phyloP scores from a whole-genome alignment of 2,113 vertebrate genomes.

The Tautogolabrus adspersus region DNA sequence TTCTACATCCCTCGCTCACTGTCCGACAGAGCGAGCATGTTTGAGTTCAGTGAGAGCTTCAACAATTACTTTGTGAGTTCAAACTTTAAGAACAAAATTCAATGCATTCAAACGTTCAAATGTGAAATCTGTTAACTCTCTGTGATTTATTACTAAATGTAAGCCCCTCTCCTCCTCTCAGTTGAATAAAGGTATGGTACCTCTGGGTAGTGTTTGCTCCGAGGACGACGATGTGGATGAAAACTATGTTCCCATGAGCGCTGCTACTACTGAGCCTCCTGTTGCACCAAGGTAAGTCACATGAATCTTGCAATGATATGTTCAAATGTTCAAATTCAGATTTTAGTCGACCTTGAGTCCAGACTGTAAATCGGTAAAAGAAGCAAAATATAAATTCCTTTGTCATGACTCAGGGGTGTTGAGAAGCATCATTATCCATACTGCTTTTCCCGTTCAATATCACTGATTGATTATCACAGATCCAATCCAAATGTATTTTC shows the following conservation, averaged over 20 bases:
- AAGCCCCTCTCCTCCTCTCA: not conserved
- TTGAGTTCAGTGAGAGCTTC: constrained; percentile 80
- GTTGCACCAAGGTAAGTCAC: constrained; percentile 45
- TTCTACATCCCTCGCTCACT: constrained; percentile 36
- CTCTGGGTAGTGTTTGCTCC: constrained; percentile 64
- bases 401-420: too few relatives aligned
- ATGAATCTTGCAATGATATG: too few relatives aligned
- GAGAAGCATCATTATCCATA: too few relatives aligned
- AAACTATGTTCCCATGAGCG: constrained; percentile 77
- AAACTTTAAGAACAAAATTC: not conserved
- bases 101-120: not conserved
- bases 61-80: constrained; percentile 77
- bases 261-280: constrained; percentile 68
- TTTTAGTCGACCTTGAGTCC: too few relatives aligned
- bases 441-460: too few relatives aligned
- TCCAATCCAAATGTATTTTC: too few relatives aligned
- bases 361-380: too few relatives aligned
- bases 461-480: too few relatives aligned
- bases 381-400: too few relatives aligned
- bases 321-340: too few relatives aligned
- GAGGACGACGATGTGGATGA: constrained; percentile 68
- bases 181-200: constrained; percentile 77
- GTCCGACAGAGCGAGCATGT: constrained; percentile 69
- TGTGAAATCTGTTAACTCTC: not conserved
- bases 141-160: not conserved